These are phyloP conservation scores for Diabrotica virgifera DNA, from an alignment of 1,140 invertebrate species.

Conservation along the genomic window DNA sequence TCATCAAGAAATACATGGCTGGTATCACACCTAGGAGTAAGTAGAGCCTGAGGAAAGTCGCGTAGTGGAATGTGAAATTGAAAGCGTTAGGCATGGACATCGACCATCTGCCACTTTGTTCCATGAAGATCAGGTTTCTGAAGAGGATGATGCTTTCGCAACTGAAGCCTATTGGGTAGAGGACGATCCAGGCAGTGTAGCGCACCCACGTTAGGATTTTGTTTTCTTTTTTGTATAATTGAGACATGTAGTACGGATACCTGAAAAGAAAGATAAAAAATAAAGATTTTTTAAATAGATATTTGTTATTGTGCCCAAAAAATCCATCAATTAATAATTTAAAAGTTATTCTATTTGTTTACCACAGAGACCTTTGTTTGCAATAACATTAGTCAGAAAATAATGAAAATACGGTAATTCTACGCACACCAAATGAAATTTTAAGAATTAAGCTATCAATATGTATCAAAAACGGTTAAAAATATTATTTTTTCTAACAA, in stretches of 20 bases:
- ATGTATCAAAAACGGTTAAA: too few species aligned
- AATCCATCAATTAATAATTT: too few species aligned
- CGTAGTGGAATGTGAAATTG: conserved; percentile 87
- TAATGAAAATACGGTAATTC: too few species aligned
- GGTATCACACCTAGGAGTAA: conserved; percentile 73
- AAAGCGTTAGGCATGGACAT: conserved; percentile 76
- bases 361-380: too few species aligned
- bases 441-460: too few species aligned
- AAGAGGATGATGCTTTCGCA: conserved; percentile 81
- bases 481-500: too few species aligned
- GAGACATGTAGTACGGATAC: conserved; percentile 88
- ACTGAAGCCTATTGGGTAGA: conserved; percentile 86
- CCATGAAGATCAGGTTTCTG: conserved; percentile 84
- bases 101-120: conserved; percentile 76
- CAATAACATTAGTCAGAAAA: too few species aligned
- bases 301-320: too few species aligned
- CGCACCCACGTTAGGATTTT: conserved; percentile 85
- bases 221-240: conserved; percentile 72
- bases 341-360: too few species aligned
- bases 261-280: conserved; percentile 53
- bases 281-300: too few species aligned
- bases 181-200: conserved; percentile 88
- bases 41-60: conserved; percentile 74
- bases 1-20: conserved; percentile 71
- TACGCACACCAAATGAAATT: too few species aligned